Evolutionary conservation across 2,797 vertebrate genomes (phyloP), one percentile per base, ranked within the genome.

Genomic region (Amazonetta brasiliensis): DNA sequence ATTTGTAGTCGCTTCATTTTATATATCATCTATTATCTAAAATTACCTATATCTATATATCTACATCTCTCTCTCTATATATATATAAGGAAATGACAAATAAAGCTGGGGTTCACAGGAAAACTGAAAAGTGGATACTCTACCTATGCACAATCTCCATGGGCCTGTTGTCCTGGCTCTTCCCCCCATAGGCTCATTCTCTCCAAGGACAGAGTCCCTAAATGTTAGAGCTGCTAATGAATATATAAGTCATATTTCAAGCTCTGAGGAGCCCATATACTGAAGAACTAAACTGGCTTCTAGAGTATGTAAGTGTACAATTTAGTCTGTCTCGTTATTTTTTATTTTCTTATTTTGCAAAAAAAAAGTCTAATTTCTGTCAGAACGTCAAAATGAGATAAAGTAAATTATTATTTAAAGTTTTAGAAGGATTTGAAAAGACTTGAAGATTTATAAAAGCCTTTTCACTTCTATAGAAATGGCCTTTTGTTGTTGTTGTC

Each of bases 151-250:
- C 31, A 37, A 16, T 17, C 33, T 82, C 63, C 35, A 2, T 23
- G 15, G 0, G 0, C 0, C 0, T 58, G 50, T 39, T 39, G 41
- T 7, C 33, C 68, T 63, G 56, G 39, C 2, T 86, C 2, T 81
- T 76, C 22, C 12, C 11, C 22, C 22, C 62, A 43, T 18, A 66
- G 9, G 12, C 26, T 81, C 22, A 12, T 44, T 63, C 19, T 59
- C 46, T 91, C 30, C 33, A 2, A 37, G 74, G 59, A 73, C 12
- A 33, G 31, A 72, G 31, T n/a, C 54, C 46, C 37, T 33, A 39
- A 78, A 84, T 31, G 33, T 78, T 73, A 87, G 74, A 68, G n/a
- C 43, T 84, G 48, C 37, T 87, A 87, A 68, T 41, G 8, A 71
- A 30, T 56, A 43, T 8, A 2, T 52, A 75, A 44, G 71, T 77